Percentiles rank a stretch among this genome's conserved stretches.
These are phyloP conservation scores for Cherax quadricarinatus DNA, from an alignment of 1,140 invertebrate species.

Conservation along the genomic window DNA sequence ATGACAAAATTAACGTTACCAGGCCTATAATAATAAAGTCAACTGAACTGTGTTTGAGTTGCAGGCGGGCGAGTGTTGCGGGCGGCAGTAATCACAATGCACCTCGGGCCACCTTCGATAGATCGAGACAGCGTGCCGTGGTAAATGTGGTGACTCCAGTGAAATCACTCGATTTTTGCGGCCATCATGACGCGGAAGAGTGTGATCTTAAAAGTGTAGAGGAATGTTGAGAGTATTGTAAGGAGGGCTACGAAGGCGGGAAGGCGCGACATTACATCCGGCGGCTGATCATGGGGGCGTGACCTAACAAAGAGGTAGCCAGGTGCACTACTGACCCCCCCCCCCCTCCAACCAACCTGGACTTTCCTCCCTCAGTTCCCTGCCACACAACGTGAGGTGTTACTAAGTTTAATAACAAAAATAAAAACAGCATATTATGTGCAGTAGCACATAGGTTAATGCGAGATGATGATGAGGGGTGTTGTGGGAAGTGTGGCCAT, in stretches of 20 bases:
- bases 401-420: too few relatives aligned
- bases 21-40: too few relatives aligned
- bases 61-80: too few relatives aligned
- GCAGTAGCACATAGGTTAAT: too few relatives aligned
- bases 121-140: not conserved
- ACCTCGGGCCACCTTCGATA: too few relatives aligned
- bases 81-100: too few relatives aligned
- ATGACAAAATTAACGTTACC: too few relatives aligned
- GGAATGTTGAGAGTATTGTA: not conserved
- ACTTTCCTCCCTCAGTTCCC: not conserved
- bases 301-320: conserved; percentile 16
- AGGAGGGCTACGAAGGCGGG: not conserved
- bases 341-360: not conserved
- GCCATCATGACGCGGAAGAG: not conserved
- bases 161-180: not conserved
- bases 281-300: conserved; percentile 27
- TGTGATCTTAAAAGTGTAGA: not conserved
- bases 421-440: too few relatives aligned
- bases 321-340: not conserved
- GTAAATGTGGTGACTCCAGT: not conserved
- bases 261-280: conserved; percentile 11
- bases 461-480: too few relatives aligned
- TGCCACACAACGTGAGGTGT: too few relatives aligned
- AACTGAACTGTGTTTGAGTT: too few relatives aligned
- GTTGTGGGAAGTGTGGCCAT: too few relatives aligned